Percentiles rank a stretch among this genome's conserved stretches.
These are phyloP conservation scores for Habroteleia sp. DNA, from an alignment of 2,888 invertebrate species.

Conservation along the genomic window DNA sequence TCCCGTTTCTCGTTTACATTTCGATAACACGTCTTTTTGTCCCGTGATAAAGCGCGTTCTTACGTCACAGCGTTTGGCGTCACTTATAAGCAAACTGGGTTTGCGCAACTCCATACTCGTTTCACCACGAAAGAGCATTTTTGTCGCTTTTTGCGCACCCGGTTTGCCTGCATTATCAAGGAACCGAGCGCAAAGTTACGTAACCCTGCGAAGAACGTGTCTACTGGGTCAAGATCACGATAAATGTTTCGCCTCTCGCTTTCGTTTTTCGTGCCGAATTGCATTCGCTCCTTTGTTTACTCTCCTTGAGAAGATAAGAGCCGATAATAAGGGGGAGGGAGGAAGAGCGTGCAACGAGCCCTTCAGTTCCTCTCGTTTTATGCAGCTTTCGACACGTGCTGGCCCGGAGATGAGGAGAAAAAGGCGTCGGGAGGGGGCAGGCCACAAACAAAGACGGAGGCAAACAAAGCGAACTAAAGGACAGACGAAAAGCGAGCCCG, in stretches of 20 bases:
- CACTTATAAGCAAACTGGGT: constrained; percentile 4
- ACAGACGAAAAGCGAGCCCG: constrained; percentile 29
- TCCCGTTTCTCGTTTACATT: too few species aligned
- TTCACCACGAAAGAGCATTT: constrained; percentile 4
- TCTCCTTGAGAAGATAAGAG: constrained; percentile 30
- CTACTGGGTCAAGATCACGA: constrained; percentile 63
- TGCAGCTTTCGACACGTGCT: constrained; percentile 48
- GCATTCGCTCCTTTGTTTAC: constrained; percentile 49
- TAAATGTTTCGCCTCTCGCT: constrained; percentile 47
- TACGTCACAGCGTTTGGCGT: constrained; percentile 37
- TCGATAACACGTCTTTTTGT: too few species aligned
- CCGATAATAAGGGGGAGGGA: constrained; percentile 41
- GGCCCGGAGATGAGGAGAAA: constrained; percentile 3
- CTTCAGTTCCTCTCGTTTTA: constrained; percentile 21
- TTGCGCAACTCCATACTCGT: constrained; percentile 25
- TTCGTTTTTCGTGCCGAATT: constrained; percentile 55
- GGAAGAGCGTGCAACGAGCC: constrained; percentile 30
- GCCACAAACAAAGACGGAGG: constrained; percentile 18
- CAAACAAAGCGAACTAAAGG: constrained; percentile 26
- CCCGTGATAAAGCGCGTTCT: constrained; percentile 22
- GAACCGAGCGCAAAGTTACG: constrained; percentile 38
- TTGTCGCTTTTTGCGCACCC: constrained; percentile 17
- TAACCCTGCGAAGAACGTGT: constrained; percentile 46
- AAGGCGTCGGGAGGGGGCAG: background rate
- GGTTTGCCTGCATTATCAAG: constrained; percentile 34